Evolutionary conservation across 2,113 vertebrate species (phyloP).

Genomic region (Atractosteus spatula): DNA sequence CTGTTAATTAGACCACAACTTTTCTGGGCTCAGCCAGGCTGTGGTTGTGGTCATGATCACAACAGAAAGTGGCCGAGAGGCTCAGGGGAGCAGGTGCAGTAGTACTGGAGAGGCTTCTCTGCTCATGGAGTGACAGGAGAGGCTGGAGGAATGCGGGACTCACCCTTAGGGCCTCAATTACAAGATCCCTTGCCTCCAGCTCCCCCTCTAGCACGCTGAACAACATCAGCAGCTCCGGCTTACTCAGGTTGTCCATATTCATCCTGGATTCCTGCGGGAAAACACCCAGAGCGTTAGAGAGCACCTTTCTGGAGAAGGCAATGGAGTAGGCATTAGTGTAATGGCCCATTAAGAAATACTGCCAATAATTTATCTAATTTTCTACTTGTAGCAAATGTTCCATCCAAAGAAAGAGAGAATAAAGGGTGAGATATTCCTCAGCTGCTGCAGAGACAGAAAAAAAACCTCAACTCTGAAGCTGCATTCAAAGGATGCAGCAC

Average conservation of each 20-base stretch:
- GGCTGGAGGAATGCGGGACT: slow-evolving; percentile 27
- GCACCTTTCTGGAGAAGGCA: background rate
- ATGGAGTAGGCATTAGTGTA: slow-evolving; percentile 2
- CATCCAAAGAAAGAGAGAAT: background rate
- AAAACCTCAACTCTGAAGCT: no score
- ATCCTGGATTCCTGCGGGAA: slow-evolving; percentile 80
- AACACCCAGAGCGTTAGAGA: slow-evolving; percentile 14
- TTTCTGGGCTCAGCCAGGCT: no score
- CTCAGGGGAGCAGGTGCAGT: no score
- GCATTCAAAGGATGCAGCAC: no score
- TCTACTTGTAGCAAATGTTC: no score
- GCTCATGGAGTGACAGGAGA: background rate
- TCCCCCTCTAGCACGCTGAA: slow-evolving; percentile 96
- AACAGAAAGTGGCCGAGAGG: background rate
- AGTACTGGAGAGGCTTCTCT: background rate
- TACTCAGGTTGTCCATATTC: slow-evolving; percentile 98
- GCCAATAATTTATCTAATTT: no score
- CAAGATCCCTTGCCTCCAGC: slow-evolving; percentile 91
- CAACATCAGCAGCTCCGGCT: slow-evolving; percentile 89
- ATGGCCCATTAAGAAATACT: background rate
- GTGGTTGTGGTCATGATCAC: background rate
- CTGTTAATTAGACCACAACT: no score
- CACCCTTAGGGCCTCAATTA: slow-evolving; percentile 95
- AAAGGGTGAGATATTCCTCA: slow-evolving; percentile 21
- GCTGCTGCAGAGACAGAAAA: background rate